Evolutionary conservation across 2,888 invertebrate species (phyloP).

Genomic region (Andrena camellia): DNA sequence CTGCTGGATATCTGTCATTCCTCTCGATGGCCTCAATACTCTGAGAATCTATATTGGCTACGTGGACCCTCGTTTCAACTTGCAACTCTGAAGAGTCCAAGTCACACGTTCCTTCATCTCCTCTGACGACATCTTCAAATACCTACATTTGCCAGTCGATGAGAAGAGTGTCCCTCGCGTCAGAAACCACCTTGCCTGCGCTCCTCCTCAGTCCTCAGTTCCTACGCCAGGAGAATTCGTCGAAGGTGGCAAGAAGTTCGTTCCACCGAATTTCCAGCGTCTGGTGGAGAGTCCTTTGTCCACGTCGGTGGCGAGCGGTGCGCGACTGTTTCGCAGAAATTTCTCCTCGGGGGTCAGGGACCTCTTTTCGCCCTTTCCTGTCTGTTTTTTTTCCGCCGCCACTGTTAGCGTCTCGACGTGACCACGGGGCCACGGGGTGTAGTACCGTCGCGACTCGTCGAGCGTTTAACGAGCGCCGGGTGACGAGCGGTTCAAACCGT

Average conservation of each 20-base stretch:
- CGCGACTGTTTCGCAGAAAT: conserved; percentile 60
- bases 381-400: conserved; percentile 48
- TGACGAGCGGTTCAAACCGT: conserved; percentile 77
- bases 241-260: neutral
- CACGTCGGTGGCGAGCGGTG: conserved; percentile 41
- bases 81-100: too few relatives aligned
- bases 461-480: conserved; percentile 78
- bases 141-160: neutral
- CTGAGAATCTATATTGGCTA: too few relatives aligned
- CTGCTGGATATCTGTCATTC: too few relatives aligned
- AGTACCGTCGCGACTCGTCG: conserved; percentile 68
- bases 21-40: too few relatives aligned
- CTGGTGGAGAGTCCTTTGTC: conserved; percentile 45
- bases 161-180: neutral
- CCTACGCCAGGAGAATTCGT: neutral
- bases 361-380: conserved; percentile 66
- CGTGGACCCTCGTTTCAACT: too few relatives aligned
- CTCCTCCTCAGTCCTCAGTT: conserved; percentile 1
- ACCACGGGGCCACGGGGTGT: conserved; percentile 65
- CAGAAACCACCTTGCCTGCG: neutral
- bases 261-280: conserved; percentile 33
- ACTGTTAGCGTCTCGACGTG: conserved; percentile 68
- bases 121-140: too few relatives aligned
- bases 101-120: too few relatives aligned
- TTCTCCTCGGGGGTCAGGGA: conserved; percentile 58